Evolutionary conservation across 2,797 vertebrate genomes (phyloP).

Genomic region (Pachyuromys duprasi): DNA sequence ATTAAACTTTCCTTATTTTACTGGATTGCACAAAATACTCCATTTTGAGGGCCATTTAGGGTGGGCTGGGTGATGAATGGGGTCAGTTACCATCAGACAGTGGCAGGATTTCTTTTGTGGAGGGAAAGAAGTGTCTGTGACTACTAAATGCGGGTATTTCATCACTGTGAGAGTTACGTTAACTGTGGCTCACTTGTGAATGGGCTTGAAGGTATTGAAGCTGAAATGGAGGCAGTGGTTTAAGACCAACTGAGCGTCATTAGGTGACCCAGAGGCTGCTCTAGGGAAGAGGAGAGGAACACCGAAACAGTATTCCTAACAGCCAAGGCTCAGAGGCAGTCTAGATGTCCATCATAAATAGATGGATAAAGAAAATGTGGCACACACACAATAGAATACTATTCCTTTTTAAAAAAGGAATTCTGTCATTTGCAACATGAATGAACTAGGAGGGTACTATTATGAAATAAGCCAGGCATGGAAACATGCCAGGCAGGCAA

Average conservation of each 20-base stretch:
- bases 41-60: neutral
- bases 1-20: neutral
- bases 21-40: neutral
- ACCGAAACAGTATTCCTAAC: neutral
- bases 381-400: neutral
- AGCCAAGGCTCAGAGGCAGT: neutral
- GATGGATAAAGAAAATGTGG: too few species aligned
- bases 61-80: neutral
- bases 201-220: neutral
- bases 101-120: slow-evolving; percentile 18
- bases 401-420: neutral
- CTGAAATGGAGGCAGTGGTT: neutral
- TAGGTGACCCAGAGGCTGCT: neutral
- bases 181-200: neutral
- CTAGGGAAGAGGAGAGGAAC: neutral
- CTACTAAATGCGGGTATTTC: slow-evolving; percentile 17
- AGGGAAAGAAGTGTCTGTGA: slow-evolving; percentile 23
- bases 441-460: neutral
- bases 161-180: neutral
- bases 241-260: neutral
- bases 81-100: neutral
- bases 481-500: neutral
- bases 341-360: neutral
- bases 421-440: neutral
- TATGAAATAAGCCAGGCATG: neutral